Percentiles rank a stretch among this genome's conserved stretches.
Evolutionary conservation across 2,797 vertebrate species (phyloP).

Genomic region (Scleropages formosus): DNA sequence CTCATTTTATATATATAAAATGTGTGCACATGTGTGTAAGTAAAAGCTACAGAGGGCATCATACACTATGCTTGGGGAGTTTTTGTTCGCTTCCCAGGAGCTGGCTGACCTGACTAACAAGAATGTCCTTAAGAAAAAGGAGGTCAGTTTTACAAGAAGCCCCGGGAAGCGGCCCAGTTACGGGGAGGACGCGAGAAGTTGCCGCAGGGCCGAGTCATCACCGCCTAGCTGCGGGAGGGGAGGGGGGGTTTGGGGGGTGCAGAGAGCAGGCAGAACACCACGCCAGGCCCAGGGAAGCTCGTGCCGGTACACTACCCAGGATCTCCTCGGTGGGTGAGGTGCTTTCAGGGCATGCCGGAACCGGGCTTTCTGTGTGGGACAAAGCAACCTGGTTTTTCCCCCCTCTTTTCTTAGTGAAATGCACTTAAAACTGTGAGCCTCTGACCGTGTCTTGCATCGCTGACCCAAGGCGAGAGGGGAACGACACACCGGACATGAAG

Average conservation of each 20-base stretch:
- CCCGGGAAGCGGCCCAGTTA: not conserved
- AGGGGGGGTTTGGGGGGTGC: conserved; percentile 34
- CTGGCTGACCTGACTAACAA: not conserved
- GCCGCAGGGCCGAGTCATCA: conserved; percentile 41
- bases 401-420: too few relatives aligned
- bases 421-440: conserved; percentile 56
- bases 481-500: not conserved
- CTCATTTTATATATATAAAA: too few relatives aligned
- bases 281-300: conserved; percentile 51
- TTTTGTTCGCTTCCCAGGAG: not conserved
- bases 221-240: conserved; percentile 34
- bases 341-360: conserved; percentile 76
- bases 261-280: conserved; percentile 46
- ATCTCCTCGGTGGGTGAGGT: conserved; percentile 74
- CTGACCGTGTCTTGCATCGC: conserved; percentile 24
- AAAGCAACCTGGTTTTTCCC: conserved; percentile 41
- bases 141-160: conserved; percentile 28
- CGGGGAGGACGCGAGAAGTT: not conserved
- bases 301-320: conserved; percentile 81
- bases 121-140: conserved; percentile 32
- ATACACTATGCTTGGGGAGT: not conserved
- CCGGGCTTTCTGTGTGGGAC: conserved; percentile 71
- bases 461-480: conserved; percentile 28
- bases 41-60: too few relatives aligned
- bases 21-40: too few relatives aligned